phyloP scores from a whole-genome alignment of 2,797 vertebrate species.

The Xiphophorus birchmanni region DNA sequence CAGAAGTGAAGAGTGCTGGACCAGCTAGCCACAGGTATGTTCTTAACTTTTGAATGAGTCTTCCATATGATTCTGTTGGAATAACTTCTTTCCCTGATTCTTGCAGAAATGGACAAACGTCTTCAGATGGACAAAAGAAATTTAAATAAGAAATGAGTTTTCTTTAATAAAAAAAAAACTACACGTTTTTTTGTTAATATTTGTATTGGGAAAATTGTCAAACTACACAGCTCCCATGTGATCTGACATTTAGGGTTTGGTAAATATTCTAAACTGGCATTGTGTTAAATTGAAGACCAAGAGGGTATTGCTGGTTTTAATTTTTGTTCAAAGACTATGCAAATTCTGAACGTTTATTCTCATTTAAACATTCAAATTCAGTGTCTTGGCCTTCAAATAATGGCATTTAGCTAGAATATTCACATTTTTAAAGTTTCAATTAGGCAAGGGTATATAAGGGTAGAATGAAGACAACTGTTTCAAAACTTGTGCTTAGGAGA shows the following conservation, averaged over 20 bases:
- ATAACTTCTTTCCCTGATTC: constrained; percentile 17
- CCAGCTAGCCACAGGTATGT: constrained; percentile 33
- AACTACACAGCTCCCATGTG: background rate
- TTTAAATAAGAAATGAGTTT: background rate
- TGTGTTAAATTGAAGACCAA: background rate
- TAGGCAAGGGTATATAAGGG: background rate
- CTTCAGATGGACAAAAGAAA: background rate
- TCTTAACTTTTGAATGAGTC: background rate
- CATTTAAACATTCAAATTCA: background rate
- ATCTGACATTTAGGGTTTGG: background rate
- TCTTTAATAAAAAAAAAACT: background rate
- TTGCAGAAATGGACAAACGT: constrained; percentile 42
- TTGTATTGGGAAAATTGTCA: background rate
- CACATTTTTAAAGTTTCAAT: background rate
- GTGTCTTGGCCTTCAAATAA: background rate
- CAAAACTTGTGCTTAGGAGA: background rate
- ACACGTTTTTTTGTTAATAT: background rate
- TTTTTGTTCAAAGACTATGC: background rate
- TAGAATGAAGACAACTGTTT: background rate
- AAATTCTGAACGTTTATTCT: background rate
- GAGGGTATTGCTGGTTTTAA: background rate
- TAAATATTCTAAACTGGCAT: background rate
- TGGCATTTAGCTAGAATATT: background rate
- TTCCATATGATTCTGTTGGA: background rate
- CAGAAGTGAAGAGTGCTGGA: constrained; percentile 15